Evolutionary conservation across 2,797 vertebrate genomes (phyloP), one percentile per base, ranked within the genome.

Genomic region (Silurus aristotelis): DNA sequence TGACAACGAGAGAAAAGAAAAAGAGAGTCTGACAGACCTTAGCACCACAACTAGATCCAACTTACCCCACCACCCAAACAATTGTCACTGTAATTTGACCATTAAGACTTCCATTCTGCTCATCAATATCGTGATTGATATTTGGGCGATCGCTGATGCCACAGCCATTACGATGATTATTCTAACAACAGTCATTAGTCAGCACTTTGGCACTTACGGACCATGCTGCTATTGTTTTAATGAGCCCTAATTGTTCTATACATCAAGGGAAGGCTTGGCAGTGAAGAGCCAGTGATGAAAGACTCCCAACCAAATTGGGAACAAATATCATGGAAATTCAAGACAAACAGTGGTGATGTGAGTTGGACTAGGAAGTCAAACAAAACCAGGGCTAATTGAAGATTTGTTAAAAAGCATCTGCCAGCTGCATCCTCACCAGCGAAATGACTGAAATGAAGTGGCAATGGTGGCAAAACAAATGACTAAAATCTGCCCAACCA

Each of bases 51-150:
- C 6, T 52, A 52, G 48, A 52, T 7, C 48, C 48, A 52, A 52
- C 48, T 10, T 8, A 7, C 48, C 48, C 48, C 48, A 7, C n/a
- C n/a, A 5, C 71, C 73, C 46, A 20, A 85, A 94, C 92, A 95
- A 94, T 92, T 93, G 92, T 88, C 91, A 89, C 91, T 80, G 82
- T 95, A 94, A 95, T 94, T 95, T 90, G 87, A 90, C 92, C 92
- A 94, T 94, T 94, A 93, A 93, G 92, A 92, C 91, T 92, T 89
- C 90, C 87, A 90, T 94, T 93, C 91, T 91, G 89, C 86, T 72
- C 93, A 93, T 95, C 93, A 95, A 94, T 95, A 94, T 95, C 94
- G 92, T 94, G 94, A 95, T 94, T 95, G 93, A 94, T 95, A 95
- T 94, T 92, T 82, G 80, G 91, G 91, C 86, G 92, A 93, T 94